These are phyloP conservation scores for Brachynemurus nebulosus DNA, from an alignment of 2,888 invertebrate species.

Conservation along the genomic window DNA sequence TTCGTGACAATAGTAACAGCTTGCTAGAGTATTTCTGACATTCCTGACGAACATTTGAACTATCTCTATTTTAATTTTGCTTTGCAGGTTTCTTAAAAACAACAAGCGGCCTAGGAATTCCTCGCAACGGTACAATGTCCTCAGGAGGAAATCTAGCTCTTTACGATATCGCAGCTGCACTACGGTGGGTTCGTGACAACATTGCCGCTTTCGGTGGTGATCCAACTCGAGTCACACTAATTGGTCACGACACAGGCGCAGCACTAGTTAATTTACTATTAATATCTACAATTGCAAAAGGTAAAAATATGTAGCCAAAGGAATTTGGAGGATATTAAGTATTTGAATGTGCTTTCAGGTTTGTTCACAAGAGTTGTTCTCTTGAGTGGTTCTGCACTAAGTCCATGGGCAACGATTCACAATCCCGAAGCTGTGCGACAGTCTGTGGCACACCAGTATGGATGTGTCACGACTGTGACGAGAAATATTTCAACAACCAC, in stretches of 20 bases:
- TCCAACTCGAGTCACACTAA: conserved; percentile 61
- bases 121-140: conserved; percentile 25
- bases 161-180: conserved; percentile 68
- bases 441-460: conserved; percentile 42
- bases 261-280: conserved; percentile 72
- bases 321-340: too few species aligned
- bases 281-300: conserved; percentile 64
- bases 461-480: conserved; percentile 25
- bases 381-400: conserved; percentile 64
- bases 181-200: conserved; percentile 72
- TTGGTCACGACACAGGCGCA: conserved; percentile 79
- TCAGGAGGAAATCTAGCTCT: conserved; percentile 58
- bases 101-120: conserved; percentile 25
- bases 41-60: too few species aligned
- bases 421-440: conserved; percentile 49
- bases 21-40: too few species aligned
- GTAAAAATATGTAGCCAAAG: too few species aligned
- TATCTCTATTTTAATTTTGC: conserved; percentile 11
- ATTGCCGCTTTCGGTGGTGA: conserved; percentile 84
- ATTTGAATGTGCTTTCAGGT: conserved; percentile 44
- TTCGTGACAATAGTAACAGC: too few species aligned
- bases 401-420: conserved; percentile 60
- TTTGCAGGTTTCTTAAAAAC: conserved; percentile 43
- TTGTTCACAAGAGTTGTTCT: conserved; percentile 59
- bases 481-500: conserved; percentile 13